Base-by-base conservation (phyloP, 2,888 invertebrate genomes). In the Ichneumon xanthorius region DNA sequence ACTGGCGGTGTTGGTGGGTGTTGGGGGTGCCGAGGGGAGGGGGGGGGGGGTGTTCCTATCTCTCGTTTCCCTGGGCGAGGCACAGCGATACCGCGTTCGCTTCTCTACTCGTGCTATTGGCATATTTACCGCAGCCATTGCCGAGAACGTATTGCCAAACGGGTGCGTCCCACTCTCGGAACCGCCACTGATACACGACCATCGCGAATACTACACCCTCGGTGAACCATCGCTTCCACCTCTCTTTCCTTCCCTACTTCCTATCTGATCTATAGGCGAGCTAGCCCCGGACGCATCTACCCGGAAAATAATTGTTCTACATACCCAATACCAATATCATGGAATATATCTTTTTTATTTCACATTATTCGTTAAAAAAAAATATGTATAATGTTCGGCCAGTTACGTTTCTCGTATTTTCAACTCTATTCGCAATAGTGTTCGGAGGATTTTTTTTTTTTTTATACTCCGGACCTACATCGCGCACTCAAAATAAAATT, bases 131-230 rank as follows among this genome's bases (percentile, higher is more conserved):
- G 86, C 86, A 86, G 84, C 84, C 87, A 87, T 86, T 83, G 84
- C 87, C 84, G 87, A 87, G 87, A 88, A 88, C 84, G 86, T 87
- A 87, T 88, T 86, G 87, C 87, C 82, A 85, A 88, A 88, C 86
- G 82, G 84, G 84, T 83, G 73, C 72, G 73, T 80, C 79, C 76
- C 82, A 40, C 77, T 82, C 82, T 58, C 75, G 82, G 79, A 82
- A 82, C 79, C 71, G 37, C 85, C 65, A 75, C 82, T 82, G 85
- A 85, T 82, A 80, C 82, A 85, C 79, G 82, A 79, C 71, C 82
- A 85, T 82, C 79, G 71, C 67, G 53, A 75, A 65, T 45, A 65
- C 83, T 76, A 82, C 33, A 63, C 78, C 78, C 80, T 53, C 50
- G 53, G 33, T 75, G 68, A 75, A 79, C 65, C 71, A 70, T 79